A percentile compares a stretch with the other conserved stretches of the same genome.
phyloP scores from a whole-genome alignment of 2,113 vertebrate species.

The Regulus satrapa region DNA sequence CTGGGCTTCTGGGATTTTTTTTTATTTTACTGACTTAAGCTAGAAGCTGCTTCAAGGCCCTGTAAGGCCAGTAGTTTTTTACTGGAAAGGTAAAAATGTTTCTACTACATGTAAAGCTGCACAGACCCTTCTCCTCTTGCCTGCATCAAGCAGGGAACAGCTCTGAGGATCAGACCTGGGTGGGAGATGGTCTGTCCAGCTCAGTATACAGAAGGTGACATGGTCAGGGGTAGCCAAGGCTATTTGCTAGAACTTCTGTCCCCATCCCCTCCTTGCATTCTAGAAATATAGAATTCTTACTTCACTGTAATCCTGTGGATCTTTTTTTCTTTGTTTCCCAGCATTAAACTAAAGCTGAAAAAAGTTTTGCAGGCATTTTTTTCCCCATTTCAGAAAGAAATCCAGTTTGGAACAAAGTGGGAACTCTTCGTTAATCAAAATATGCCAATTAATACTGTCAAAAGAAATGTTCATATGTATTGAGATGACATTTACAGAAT shows the following conservation, averaged over 20 bases:
- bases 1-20: not conserved
- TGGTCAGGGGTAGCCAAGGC: rapidly evolving
- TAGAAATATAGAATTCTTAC: not conserved
- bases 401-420: not conserved
- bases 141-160: not conserved
- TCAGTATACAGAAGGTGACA: not conserved
- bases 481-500: not conserved
- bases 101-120: not conserved
- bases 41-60: not conserved
- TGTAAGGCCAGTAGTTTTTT: not conserved
- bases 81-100: not conserved
- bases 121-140: not conserved
- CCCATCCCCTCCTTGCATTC: rapidly evolving
- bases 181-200: not conserved
- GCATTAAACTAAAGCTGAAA: not conserved
- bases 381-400: not conserved
- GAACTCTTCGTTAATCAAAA: slow-evolving; percentile 13
- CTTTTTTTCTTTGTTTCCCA: not conserved
- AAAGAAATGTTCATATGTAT: not conserved
- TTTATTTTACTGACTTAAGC: not conserved
- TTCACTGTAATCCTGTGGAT: not conserved
- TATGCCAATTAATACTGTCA: not conserved
- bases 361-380: not conserved
- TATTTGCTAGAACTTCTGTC: not conserved
- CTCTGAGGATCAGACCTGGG: not conserved